Evolutionary conservation across 2,888 invertebrate species (phyloP).

Genomic region (Argyra leucocephala): DNA sequence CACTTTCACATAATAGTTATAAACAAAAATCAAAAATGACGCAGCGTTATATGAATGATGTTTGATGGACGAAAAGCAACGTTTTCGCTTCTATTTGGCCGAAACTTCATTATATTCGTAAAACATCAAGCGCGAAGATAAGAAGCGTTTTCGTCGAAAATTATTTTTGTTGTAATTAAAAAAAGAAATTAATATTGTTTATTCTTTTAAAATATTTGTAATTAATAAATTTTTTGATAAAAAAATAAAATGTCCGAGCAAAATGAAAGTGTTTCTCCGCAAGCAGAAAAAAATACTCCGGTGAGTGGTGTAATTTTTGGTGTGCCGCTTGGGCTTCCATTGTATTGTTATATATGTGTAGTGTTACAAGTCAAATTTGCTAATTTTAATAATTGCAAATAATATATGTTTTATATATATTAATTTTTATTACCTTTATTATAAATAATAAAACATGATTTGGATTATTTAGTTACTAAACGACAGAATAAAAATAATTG

Average conservation of each 20-base stretch:
- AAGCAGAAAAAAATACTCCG: not conserved
- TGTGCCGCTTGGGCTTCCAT: constrained; percentile 6
- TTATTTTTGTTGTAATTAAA: not conserved
- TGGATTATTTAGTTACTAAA: not conserved
- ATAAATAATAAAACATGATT: not conserved
- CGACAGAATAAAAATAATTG: not conserved
- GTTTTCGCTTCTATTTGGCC: constrained; percentile 1
- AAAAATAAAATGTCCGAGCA: not conserved
- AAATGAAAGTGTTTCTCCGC: not conserved
- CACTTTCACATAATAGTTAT: not conserved
- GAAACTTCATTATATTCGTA: constrained; percentile 6
- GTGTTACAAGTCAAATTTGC: not conserved
- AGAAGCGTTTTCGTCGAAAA: not conserved
- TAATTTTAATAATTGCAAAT: not conserved
- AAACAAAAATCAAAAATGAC: not conserved
- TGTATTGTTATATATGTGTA: not conserved
- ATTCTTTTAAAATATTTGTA: not conserved
- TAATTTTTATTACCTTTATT: no score
- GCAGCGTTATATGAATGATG: not conserved
- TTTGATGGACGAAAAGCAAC: not conserved
- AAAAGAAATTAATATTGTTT: not conserved
- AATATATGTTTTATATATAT: no score
- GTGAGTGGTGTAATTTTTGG: constrained; percentile 6
- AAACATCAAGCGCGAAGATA: constrained; percentile 6
- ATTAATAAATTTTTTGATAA: not conserved